Evolutionary conservation across 2,888 invertebrate genomes (phyloP), one percentile per base, ranked within the genome.

Genomic region (Smittia aterrima): DNA sequence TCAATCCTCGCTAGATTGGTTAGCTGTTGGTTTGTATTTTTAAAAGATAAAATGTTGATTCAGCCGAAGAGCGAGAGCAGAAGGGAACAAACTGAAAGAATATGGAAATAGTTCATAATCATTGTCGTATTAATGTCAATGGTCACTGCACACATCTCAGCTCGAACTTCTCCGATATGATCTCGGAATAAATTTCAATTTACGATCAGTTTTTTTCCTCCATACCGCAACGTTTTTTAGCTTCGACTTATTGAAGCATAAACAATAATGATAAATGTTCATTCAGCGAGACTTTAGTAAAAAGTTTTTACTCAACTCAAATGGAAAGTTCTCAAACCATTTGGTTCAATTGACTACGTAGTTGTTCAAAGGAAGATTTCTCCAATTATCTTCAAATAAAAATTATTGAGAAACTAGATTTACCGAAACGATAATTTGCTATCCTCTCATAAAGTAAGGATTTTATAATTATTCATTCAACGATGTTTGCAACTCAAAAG

Each of bases 71-170:
- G 4, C 13, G 13, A 47, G 13, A 3, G 47, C 4, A 47, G 16
- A 4, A 47, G 16, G 13, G 47, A 47, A n/a, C 16, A 13, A 16
- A n/a, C 3, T 47, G 47, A n/a, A n/a, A 16, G 47, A 47, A 47
- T 3, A n/a, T n/a, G 47, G 16, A 47, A 13, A 47, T 41, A 22
- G 41, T 41, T 67, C 40, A 67, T 67, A 40, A n/a, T n/a, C n/a
- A 40, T 67, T 67, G 67, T 67, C 67, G 40, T 41, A 67, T 67
- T 67, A 67, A 7, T 67, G 67, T 67, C 67, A 67, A 16, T 27
- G 9, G 16, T 7, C 22, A 40, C 67, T 22, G 20, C 22, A 40
- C 67, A 67, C 22, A 41, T 40, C 25, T 18, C 40, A 25, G 13
- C 67, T 47, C 16, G 13, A 47, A 3, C 47, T 7, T 16, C n/a